Evolutionary conservation across 2,888 invertebrate genomes (phyloP).

Genomic region (Drosophila gaucha): DNA sequence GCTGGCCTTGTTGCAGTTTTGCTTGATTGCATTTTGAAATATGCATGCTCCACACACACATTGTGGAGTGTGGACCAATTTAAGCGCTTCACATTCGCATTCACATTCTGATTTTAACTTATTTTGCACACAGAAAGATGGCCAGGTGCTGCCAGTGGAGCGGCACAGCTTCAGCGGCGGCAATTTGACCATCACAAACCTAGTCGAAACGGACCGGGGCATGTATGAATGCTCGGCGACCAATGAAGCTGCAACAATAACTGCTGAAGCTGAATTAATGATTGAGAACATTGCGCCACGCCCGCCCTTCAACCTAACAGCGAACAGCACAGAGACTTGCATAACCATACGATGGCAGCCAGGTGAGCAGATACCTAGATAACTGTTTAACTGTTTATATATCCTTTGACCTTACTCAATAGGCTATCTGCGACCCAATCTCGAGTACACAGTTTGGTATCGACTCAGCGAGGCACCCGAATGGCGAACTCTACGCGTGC

Average conservation of each 20-base stretch:
- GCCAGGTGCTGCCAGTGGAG: conserved; percentile 88
- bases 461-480: conserved; percentile 90
- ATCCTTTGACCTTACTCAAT: conserved; percentile 1
- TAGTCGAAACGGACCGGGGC: conserved; percentile 94
- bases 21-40: conserved; percentile 73
- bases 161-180: conserved; percentile 89
- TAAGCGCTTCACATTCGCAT: not conserved
- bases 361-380: conserved; percentile 81
- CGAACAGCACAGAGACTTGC: conserved; percentile 89
- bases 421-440: conserved; percentile 90
- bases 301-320: conserved; percentile 94
- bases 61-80: not conserved
- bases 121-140: conserved; percentile 88
- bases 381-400: not conserved
- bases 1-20: conserved; percentile 28
- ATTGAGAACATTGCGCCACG: conserved; percentile 95
- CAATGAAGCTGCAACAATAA: conserved; percentile 95
- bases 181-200: conserved; percentile 92
- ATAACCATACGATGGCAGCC: conserved; percentile 94
- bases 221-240: conserved; percentile 92
- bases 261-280: conserved; percentile 91
- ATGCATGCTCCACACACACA: conserved; percentile 47
- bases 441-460: conserved; percentile 95
- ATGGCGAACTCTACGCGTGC: conserved; percentile 93
- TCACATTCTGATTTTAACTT: conserved; percentile 43